phyloP scores from a whole-genome alignment of 2,888 invertebrate genomes.

The Empis livida region DNA sequence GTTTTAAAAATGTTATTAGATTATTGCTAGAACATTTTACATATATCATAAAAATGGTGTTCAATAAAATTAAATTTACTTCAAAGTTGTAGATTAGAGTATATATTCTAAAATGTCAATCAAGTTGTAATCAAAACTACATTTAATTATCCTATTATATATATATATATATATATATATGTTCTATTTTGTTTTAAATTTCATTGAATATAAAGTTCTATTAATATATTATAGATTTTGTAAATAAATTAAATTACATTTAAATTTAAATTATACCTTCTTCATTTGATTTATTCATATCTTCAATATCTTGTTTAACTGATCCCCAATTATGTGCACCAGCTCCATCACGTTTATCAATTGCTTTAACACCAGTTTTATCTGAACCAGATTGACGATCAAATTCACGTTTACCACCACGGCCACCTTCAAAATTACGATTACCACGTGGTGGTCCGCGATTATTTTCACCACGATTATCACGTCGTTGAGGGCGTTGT shows the following conservation, averaged over 20 bases:
- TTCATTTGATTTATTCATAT: conserved; percentile 25
- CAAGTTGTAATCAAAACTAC: too few species aligned
- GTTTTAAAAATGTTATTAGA: too few species aligned
- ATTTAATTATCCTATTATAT: too few species aligned
- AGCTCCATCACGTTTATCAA: conserved; percentile 88
- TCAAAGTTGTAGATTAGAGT: too few species aligned
- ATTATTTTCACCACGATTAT: conserved; percentile 36
- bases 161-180: too few species aligned
- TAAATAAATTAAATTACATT: too few species aligned
- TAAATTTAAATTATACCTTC: too few species aligned
- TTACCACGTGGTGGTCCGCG: conserved; percentile 28
- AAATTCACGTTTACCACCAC: conserved; percentile 79
- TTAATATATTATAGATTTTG: not conserved
- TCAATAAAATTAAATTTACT: too few species aligned
- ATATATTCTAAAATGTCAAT: too few species aligned
- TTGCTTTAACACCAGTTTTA: conserved; percentile 85
- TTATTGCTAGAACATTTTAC: too few species aligned
- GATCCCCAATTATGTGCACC: conserved; percentile 96
- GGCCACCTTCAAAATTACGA: conserved; percentile 33
- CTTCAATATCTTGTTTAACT: conserved; percentile 78
- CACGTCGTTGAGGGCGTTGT: conserved; percentile 26
- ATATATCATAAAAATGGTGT: too few species aligned
- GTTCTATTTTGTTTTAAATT: not conserved
- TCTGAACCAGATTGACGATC: conserved; percentile 92
- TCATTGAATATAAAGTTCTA: not conserved